A percentile compares a stretch with the other conserved stretches of the same genome.
These are phyloP conservation scores for Ctena decussata DNA, from an alignment of 2,888 invertebrate genomes.

Conservation along the genomic window DNA sequence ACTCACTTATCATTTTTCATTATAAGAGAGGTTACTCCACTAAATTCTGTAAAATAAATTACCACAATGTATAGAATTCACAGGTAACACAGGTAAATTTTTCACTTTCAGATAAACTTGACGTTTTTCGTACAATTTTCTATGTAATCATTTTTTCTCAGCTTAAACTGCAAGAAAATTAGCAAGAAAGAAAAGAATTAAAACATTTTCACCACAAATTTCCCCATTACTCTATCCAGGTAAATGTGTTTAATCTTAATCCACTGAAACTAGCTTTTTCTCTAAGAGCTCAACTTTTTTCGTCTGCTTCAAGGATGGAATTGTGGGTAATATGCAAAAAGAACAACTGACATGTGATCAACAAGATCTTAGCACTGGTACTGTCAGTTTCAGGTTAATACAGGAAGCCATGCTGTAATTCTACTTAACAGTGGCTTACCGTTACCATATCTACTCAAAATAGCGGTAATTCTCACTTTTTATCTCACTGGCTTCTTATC, in stretches of 20 bases:
- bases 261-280: neutral
- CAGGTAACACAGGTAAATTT: too few species aligned
- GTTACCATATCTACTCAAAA: neutral
- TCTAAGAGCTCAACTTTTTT: neutral
- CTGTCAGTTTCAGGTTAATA: neutral
- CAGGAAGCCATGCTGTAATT: neutral
- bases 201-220: neutral
- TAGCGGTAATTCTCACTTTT: too few species aligned
- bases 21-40: too few species aligned
- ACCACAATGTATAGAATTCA: too few species aligned
- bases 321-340: neutral
- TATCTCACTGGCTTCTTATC: too few species aligned
- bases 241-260: constrained; percentile 1
- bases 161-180: neutral
- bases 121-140: too few species aligned
- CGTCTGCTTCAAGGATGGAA: constrained; percentile 5
- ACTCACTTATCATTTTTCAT: too few species aligned
- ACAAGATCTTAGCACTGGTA: constrained; percentile 1
- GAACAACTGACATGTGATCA: neutral
- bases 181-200: neutral
- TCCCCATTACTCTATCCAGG: neutral
- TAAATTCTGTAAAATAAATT: too few species aligned
- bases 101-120: too few species aligned
- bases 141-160: too few species aligned
- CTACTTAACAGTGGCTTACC: neutral